Evolutionary conservation across 2,888 invertebrate species (phyloP).

Genomic region (Malachius bipustulatus): DNA sequence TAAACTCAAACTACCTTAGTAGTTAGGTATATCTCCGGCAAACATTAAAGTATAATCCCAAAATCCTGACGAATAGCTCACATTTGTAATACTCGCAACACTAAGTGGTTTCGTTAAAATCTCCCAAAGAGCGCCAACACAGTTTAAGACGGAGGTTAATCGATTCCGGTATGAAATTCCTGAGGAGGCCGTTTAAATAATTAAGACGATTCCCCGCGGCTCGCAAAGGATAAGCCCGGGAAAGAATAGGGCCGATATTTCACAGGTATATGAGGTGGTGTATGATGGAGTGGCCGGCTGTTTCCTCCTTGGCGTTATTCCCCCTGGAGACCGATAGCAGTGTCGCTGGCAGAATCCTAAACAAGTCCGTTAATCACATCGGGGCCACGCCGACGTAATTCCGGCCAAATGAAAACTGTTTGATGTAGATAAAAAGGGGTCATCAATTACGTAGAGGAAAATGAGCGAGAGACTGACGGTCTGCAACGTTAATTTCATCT

Average conservation of each 20-base stretch:
- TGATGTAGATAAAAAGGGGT: slow-evolving; percentile 32
- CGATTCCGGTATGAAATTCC: no score
- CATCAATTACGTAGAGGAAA: slow-evolving; percentile 28
- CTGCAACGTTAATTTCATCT: slow-evolving; percentile 12
- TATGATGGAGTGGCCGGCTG: slow-evolving; percentile 24
- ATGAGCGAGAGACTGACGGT: slow-evolving; percentile 10
- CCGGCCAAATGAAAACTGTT: slow-evolving; percentile 32
- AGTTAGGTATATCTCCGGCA: no score
- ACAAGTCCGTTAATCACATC: slow-evolving; percentile 34
- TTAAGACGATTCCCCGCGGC: slow-evolving; percentile 16
- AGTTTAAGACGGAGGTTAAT: no score
- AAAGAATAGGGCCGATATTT: slow-evolving; percentile 28
- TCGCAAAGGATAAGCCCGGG: slow-evolving; percentile 20
- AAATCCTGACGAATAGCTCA: no score
- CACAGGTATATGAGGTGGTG: slow-evolving; percentile 29
- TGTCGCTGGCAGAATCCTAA: slow-evolving; percentile 32
- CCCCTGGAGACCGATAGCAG: slow-evolving; percentile 26
- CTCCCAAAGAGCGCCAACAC: no score
- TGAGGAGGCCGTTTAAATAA: slow-evolving; percentile 16
- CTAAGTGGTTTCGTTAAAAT: no score
- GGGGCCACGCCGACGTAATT: slow-evolving; percentile 15
- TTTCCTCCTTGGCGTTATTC: slow-evolving; percentile 20
- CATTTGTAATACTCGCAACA: no score
- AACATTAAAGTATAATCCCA: no score
- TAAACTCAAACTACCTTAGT: no score